phyloP scores from a whole-genome alignment of 2,888 invertebrate genomes.

The Rotaria socialis region DNA sequence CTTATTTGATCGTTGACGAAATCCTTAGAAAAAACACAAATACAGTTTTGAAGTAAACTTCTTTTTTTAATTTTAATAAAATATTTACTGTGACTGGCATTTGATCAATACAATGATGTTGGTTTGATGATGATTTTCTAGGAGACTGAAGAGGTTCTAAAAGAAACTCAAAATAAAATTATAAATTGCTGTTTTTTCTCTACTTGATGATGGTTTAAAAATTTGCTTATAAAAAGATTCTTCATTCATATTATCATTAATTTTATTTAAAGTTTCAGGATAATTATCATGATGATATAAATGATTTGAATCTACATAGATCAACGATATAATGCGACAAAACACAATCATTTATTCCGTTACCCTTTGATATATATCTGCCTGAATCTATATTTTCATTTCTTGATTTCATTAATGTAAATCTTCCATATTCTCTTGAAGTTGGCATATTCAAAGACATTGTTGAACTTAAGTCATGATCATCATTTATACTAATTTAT shows the following conservation, averaged over 20 bases:
- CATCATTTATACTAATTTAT: background rate
- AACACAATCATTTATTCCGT: background rate
- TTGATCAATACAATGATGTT: background rate
- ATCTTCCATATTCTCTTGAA: slow-evolving; percentile 9
- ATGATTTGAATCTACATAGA: background rate
- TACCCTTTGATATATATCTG: background rate
- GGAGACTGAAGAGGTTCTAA: background rate
- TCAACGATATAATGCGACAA: background rate
- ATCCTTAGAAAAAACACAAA: background rate
- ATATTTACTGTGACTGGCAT: background rate
- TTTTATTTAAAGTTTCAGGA: background rate
- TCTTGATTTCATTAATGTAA: background rate
- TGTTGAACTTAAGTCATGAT: background rate
- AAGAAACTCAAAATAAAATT: background rate
- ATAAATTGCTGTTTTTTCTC: background rate
- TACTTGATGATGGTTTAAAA: background rate
- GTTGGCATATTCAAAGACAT: background rate
- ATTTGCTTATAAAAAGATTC: background rate
- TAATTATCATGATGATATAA: background rate
- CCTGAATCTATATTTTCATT: background rate
- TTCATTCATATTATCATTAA: background rate
- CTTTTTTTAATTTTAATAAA: background rate
- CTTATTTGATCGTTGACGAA: background rate
- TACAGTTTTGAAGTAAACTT: background rate
- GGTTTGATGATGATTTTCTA: background rate